Conservation (phyloP, 2,888 invertebrate genomes). For the Spodoptera picta region DNA sequence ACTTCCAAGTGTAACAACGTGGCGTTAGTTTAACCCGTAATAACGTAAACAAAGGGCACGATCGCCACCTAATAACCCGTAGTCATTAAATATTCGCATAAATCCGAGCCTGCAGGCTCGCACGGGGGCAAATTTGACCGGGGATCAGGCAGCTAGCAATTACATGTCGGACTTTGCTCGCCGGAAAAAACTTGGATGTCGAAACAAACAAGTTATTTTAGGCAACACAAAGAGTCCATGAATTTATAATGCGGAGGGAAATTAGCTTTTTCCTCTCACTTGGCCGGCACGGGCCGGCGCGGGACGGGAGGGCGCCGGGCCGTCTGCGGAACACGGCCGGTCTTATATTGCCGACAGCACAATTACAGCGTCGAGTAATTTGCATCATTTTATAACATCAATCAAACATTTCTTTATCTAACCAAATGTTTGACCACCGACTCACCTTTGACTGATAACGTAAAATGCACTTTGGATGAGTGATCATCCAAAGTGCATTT, state of each 20-base stretch:
- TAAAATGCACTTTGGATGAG: no score
- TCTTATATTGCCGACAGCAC: not conserved
- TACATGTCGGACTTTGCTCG: conserved; percentile 68
- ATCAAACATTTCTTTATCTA: not conserved
- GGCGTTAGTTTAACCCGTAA: not conserved
- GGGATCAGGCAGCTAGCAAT: conserved; percentile 69
- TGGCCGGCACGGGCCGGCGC: conserved; percentile 41
- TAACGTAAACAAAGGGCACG: conserved; percentile 12
- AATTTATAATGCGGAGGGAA: conserved; percentile 84
- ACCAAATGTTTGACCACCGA: no score
- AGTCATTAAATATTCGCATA: conserved; percentile 55
- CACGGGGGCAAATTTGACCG: conserved; percentile 45
- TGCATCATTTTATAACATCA: not conserved
- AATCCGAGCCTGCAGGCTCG: conserved; percentile 43
- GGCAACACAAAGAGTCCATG: conserved; percentile 82
- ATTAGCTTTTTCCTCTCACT: conserved; percentile 81
- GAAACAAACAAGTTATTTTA: conserved; percentile 84
- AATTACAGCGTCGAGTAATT: conserved; percentile 18
- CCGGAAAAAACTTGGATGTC: conserved; percentile 69
- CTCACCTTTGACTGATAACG: no score
- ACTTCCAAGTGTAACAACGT: conserved; percentile 1
- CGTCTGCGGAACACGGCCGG: conserved; percentile 7
- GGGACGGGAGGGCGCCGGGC: conserved; percentile 11
- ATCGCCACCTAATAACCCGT: conserved; percentile 28
- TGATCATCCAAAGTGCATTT: no score